Conservation (phyloP, 2,797 vertebrate genomes). For the Cirrhinus molitorella region DNA sequence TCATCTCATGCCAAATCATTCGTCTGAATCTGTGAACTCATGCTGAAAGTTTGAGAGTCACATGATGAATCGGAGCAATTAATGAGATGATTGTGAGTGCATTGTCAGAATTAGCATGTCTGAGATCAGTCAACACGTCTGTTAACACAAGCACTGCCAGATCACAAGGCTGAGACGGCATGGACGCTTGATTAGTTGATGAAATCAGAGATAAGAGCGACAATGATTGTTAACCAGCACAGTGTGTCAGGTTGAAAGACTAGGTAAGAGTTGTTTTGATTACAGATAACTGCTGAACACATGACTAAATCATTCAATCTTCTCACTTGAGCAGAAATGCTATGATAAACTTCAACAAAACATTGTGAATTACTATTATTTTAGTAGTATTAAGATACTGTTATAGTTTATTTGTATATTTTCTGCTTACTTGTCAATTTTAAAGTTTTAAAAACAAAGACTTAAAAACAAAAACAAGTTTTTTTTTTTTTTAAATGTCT, state of each 20-base stretch:
- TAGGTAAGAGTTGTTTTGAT: not conserved
- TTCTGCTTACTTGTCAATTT: not conserved
- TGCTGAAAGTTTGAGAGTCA: not conserved
- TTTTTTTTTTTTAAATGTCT: no score
- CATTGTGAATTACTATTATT: not conserved
- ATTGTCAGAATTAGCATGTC: not conserved
- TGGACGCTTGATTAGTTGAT: not conserved
- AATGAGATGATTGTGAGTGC: not conserved
- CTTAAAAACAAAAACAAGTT: no score
- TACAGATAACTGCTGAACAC: not conserved
- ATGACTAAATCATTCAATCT: not conserved
- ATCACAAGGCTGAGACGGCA: not conserved
- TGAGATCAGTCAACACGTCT: not conserved
- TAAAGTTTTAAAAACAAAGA: no score
- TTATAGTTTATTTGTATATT: not conserved
- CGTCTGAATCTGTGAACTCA: not conserved
- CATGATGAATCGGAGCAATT: not conserved
- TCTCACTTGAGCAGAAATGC: not conserved
- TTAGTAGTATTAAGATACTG: not conserved
- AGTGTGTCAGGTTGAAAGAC: not conserved
- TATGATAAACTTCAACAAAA: not conserved
- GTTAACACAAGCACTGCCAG: not conserved
- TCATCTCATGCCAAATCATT: not conserved
- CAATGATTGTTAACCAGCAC: not conserved
- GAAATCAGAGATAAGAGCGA: not conserved